Conservation (phyloP, 2,888 invertebrate genomes). For the Eupsilia transversa region DNA sequence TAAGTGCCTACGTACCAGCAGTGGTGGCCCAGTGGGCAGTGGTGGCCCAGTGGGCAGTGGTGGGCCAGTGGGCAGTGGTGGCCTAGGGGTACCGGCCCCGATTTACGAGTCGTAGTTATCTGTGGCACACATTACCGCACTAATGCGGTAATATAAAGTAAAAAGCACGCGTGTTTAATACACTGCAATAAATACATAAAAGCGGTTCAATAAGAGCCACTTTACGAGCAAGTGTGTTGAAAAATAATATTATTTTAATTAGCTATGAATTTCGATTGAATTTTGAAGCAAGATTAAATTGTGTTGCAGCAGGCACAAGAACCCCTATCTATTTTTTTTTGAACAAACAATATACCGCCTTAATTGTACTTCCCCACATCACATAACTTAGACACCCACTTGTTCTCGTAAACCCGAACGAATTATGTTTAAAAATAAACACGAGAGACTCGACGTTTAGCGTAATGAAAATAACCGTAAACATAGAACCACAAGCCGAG, state of each 20-base stretch:
- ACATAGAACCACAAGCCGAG: constrained; percentile 74
- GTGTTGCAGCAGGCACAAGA: not conserved
- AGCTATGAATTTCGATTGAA: not conserved
- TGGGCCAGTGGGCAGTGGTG: no score
- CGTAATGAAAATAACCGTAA: constrained; percentile 87
- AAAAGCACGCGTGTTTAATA: no score
- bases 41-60: no score
- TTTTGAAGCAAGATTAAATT: not conserved
- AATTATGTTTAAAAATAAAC: constrained; percentile 75
- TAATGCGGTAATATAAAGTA: no score
- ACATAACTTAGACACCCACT: constrained; percentile 61
- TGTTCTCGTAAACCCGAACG: constrained; percentile 63
- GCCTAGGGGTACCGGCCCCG: no score
- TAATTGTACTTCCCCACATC: constrained; percentile 29
- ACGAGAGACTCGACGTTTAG: constrained; percentile 78
- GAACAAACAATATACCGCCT: not conserved
- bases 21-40: no score
- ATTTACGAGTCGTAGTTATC: no score
- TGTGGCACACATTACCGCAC: no score
- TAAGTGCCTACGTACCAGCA: no score
- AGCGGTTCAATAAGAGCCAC: no score
- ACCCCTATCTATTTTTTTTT: not conserved
- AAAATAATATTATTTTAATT: not conserved
- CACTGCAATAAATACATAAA: no score
- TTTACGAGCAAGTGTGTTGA: no score